phyloP scores from a whole-genome alignment of 2,888 invertebrate genomes.

The Atethmia centrago region DNA sequence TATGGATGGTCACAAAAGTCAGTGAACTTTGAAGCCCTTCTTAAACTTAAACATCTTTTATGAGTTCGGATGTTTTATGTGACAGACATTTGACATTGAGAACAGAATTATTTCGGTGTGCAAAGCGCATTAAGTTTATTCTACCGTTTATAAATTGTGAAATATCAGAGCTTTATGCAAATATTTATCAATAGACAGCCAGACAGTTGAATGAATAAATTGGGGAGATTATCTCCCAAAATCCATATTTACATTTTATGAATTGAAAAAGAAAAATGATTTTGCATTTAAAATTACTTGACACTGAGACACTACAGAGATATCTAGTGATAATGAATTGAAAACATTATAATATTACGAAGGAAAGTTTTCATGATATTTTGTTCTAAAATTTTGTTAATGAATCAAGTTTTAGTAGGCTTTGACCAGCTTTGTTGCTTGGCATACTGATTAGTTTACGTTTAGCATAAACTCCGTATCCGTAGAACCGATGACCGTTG shows the following conservation, averaged over 20 bases:
- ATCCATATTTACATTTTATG: background rate
- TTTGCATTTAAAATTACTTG: background rate
- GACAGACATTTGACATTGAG: background rate
- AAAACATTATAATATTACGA: background rate
- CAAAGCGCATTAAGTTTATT: background rate
- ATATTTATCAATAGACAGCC: background rate
- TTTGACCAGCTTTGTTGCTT: background rate
- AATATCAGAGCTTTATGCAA: background rate
- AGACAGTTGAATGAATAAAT: conserved; percentile 9
- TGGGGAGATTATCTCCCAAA: background rate
- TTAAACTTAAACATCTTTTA: background rate
- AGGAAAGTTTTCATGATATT: background rate
- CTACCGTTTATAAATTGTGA: background rate
- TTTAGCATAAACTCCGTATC: no score
- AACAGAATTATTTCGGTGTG: background rate
- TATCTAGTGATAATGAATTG: background rate
- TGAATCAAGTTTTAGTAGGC: background rate
- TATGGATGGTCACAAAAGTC: background rate
- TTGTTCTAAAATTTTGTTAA: no score
- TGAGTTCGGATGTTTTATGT: background rate
- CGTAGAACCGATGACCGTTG: no score
- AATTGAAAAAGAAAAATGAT: background rate
- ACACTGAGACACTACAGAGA: background rate
- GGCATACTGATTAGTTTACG: background rate
- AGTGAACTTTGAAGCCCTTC: background rate